Base-by-base conservation (phyloP, 2,113 vertebrate genomes). In the Bagarius yarrelli region DNA sequence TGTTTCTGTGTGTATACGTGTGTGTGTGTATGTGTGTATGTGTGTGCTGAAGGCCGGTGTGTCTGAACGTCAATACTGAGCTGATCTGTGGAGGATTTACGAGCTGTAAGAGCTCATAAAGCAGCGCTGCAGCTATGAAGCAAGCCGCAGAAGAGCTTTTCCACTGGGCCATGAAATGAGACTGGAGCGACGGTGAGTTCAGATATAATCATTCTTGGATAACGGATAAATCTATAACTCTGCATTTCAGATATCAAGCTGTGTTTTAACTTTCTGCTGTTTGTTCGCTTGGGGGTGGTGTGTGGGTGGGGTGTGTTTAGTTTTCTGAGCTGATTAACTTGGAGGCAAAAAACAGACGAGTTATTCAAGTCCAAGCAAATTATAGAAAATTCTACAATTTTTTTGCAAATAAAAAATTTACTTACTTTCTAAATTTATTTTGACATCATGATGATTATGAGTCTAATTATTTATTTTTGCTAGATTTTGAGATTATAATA, bases 121-220 rank as follows among this genome's bases (percentile, higher is more conserved):
- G 9, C 40, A 50, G 67, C 14, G 40, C 19, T 23, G 21, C 50
- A 25, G 25, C 25, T 53, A 59, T 32, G 66, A 67, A 47, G 67
- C 25, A 36, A 47, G 78, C 25, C 15, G 25, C 36, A 60, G 55
- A 57, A 71, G 78, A 71, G 67, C 67, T 80, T 72, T 57, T 71
- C 27, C 40, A 80, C 60, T 72, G 78, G 36, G 19, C 67, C 67
- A 23, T 80, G 78, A 80, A 80, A 80, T 72, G 78, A 34, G 53
- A 32, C 34, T 40, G 64, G 23, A 69, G 32, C 69, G 27, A 4
- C 36, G 60, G 50, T 23, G 50, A 25, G 19, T 16, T 76, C 44
- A 64, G 21, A 71, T 71, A 71, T 71, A 27, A 71, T 71, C 27
- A 71, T 71, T 71, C 47, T 19, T 71, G 9, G 15, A 32, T 78